Base-by-base conservation (phyloP, 1,140 invertebrate species). In the Trachymyrmex septentrionalis region DNA sequence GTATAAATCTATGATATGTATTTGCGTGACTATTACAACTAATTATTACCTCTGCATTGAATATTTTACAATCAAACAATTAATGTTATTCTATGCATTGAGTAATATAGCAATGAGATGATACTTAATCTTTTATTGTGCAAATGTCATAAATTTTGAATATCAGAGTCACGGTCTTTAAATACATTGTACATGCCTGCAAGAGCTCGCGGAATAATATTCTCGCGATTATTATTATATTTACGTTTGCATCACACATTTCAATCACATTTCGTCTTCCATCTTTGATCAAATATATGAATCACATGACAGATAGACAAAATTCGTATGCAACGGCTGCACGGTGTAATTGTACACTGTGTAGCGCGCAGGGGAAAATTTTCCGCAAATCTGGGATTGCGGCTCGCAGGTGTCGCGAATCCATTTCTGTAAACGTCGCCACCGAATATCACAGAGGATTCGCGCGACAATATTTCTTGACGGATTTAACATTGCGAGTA, bases 401-500 rank as follows among this genome's bases (percentile, higher is more conserved):
- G 34, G 30, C 53, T n/a, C 57, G 27, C 12, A 9, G n/a, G 12
- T 50, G 19, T 50, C 50, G 30, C 30, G 34, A 14, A 84, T 84
- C 24, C n/a, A 34, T 73, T 82, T 0, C 67, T 73, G 38, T 72
- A 73, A 82, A 82, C 2, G 78, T 48, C 67, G 16, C 24, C 67
- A 7, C 24, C 67, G 5, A 61, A 61, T 72, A 81, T 72, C 78
- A 71, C 55, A 19, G 38, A 19, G 34, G n/a, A 82, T 72, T 73
- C 80, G 55, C 69, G 55, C 38, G 55, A 10, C 55, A 57, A 61
- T 73, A 82, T 84, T 84, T 75, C 38, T 24, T n/a, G 57, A 7
- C 80, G 80, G 80, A 84, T 73, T 84, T 75, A 75, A 61, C 34
- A 6, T 82, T 53, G 38, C 38, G 77, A 67, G 64, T 67, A 66